Evolutionary conservation across 2,888 invertebrate species (phyloP).

Genomic region (Operophtera brumata): DNA sequence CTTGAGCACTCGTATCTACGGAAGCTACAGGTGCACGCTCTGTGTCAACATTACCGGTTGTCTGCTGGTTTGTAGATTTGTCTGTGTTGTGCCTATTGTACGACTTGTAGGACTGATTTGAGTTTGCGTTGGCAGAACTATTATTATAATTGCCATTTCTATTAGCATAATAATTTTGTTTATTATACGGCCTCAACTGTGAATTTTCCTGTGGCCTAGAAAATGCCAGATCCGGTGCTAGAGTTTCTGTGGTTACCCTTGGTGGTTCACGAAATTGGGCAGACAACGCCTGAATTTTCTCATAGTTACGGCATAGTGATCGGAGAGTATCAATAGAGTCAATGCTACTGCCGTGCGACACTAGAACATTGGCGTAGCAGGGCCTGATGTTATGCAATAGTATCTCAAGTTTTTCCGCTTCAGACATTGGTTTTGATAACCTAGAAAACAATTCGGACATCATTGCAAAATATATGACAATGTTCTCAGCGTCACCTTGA

Average conservation of each 20-base stretch:
- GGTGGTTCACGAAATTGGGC: slow-evolving; percentile 30
- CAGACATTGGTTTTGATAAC: slow-evolving; percentile 16
- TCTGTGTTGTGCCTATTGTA: background rate
- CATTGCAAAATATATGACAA: slow-evolving; percentile 31
- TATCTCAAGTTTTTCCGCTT: slow-evolving; percentile 33
- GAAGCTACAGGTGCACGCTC: background rate
- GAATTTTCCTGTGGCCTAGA: background rate
- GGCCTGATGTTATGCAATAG: slow-evolving; percentile 33
- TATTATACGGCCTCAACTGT: background rate
- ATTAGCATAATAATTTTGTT: background rate
- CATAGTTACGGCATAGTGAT: slow-evolving; percentile 26
- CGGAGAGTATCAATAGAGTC: slow-evolving; percentile 9
- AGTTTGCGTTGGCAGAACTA: background rate
- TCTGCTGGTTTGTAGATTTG: background rate
- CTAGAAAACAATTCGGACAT: slow-evolving; percentile 34
- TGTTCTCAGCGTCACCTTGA: slow-evolving; percentile 31
- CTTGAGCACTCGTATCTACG: background rate
- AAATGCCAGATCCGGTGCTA: slow-evolving; percentile 29
- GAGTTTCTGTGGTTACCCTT: background rate
- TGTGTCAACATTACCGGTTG: background rate
- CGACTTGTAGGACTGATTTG: background rate
- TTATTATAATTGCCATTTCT: background rate
- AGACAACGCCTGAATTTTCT: slow-evolving; percentile 14
- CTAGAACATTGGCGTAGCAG: slow-evolving; percentile 17
- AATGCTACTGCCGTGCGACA: background rate